Base-by-base conservation (phyloP, 1,140 invertebrate genomes). In the Zaprionus ornatus region DNA sequence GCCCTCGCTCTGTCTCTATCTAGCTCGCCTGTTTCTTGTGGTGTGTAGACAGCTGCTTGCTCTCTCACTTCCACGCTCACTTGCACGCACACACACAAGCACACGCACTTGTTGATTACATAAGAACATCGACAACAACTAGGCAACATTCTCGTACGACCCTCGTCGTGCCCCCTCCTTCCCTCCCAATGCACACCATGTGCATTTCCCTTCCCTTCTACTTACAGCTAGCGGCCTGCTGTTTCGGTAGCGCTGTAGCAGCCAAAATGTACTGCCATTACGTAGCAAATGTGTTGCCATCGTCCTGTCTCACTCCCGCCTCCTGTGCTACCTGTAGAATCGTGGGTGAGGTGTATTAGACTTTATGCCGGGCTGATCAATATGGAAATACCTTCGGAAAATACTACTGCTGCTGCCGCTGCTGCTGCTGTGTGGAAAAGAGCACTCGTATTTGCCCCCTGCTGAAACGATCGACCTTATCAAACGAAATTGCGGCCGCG, bases 241-340 rank as follows among this genome's bases (percentile, higher is more conserved):
- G 59, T 52, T 75, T 9, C 61, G 85, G n/a, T 63, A 82, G 32
- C 52, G 82, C 52, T 40, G 80, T n/a, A 86, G 64, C 63, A 88
- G 72, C 81, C 85, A 79, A 50, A 65, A 42, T 48, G 73, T 75
- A 48, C 77, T 82, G 45, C 68, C 73, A 73, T 80, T 88, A 57
- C 83, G 80, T 25, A 91, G 75, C 65, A 91, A 75, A 77, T 91
- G 74, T 66, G 57, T 91, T 66, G 57, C 69, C 66, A 67, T 69
- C 15, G 19, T 65, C 45, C 10, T 50, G 19, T 45, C 40, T 45
- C 6, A 17, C 15, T 45, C 19, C 17, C n/a, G 19, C 42, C 19
- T 66, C 21, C 21, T 15, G 23, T 55, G 15, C 37, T 63, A 32
- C 61, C 37, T 50, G 23, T 23, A n/a, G 57, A 48, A 50, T 52